phyloP scores from a whole-genome alignment of 2,113 vertebrate species.

The Centropus bengalensis region DNA sequence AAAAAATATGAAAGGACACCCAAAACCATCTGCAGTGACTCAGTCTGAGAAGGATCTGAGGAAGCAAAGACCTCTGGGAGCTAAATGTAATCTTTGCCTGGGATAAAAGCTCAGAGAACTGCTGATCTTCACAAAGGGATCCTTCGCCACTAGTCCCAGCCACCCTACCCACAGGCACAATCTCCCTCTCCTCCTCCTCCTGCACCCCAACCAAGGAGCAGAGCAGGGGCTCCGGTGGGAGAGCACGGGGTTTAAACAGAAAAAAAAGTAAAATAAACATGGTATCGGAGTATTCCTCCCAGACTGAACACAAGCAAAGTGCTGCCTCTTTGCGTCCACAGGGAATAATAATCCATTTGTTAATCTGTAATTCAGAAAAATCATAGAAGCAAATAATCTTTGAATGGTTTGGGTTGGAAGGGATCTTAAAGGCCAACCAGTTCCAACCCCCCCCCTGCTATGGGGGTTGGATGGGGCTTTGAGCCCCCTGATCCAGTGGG shows the following conservation, averaged over 20 bases:
- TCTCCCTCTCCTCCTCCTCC: not conserved
- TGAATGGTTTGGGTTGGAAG: too few species aligned
- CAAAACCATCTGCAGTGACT: slow-evolving; percentile 80
- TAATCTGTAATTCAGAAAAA: not conserved
- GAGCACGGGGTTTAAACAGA: slow-evolving; percentile 19
- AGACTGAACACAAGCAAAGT: not conserved
- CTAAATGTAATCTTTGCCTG: slow-evolving; percentile 79
- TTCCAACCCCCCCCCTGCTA: too few species aligned
- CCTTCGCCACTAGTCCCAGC: slow-evolving; percentile 16
- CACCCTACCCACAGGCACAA: not conserved
- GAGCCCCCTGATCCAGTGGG: too few species aligned
- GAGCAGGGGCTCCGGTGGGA: not conserved
- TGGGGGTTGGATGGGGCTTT: too few species aligned
- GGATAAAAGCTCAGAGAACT: slow-evolving; percentile 76
- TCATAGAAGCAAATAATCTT: too few species aligned
- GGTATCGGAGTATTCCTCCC: not conserved
- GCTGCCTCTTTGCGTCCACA: not conserved
- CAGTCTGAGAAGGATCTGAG: slow-evolving; percentile 79
- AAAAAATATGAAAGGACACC: slow-evolving; percentile 72
- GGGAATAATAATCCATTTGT: not conserved
- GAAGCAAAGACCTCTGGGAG: slow-evolving; percentile 75
- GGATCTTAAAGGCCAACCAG: too few species aligned
- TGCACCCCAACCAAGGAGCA: not conserved
- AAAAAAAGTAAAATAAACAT: not conserved
- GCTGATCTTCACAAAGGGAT: slow-evolving; percentile 78